These are phyloP conservation scores for Rhadina sibilatrix DNA, from an alignment of 2,113 vertebrate genomes.

Conservation along the genomic window DNA sequence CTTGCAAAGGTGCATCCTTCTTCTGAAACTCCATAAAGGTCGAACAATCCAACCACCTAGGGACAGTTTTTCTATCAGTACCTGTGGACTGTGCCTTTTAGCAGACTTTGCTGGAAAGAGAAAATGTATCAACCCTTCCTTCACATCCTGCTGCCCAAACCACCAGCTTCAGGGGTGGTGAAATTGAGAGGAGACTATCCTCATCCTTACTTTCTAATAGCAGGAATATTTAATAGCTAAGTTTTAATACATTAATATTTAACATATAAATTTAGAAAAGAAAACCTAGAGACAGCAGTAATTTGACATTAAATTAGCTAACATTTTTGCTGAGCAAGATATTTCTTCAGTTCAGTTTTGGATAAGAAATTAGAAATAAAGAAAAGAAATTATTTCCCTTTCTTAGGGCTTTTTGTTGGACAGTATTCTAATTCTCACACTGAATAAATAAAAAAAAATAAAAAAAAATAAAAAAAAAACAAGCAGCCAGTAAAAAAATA, in stretches of 20 bases:
- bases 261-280: not conserved
- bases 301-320: not conserved
- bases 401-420: not conserved
- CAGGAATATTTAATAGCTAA: not conserved
- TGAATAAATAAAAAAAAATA: not conserved
- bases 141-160: not conserved
- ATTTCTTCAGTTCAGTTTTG: not conserved
- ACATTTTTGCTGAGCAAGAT: not conserved
- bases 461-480: not conserved
- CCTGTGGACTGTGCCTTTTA: not conserved
- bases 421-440: not conserved
- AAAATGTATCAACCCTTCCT: not conserved
- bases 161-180: not conserved
- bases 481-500: not conserved
- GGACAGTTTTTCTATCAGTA: not conserved
- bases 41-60: not conserved
- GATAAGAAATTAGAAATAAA: not conserved
- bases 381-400: not conserved
- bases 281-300: not conserved
- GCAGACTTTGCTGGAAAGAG: not conserved
- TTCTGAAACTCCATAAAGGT: not conserved
- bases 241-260: not conserved
- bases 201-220: not conserved
- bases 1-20: not conserved
- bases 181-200: not conserved